Evolutionary conservation across 2,113 vertebrate species (phyloP).

Genomic region (Ammodramus savannarum): DNA sequence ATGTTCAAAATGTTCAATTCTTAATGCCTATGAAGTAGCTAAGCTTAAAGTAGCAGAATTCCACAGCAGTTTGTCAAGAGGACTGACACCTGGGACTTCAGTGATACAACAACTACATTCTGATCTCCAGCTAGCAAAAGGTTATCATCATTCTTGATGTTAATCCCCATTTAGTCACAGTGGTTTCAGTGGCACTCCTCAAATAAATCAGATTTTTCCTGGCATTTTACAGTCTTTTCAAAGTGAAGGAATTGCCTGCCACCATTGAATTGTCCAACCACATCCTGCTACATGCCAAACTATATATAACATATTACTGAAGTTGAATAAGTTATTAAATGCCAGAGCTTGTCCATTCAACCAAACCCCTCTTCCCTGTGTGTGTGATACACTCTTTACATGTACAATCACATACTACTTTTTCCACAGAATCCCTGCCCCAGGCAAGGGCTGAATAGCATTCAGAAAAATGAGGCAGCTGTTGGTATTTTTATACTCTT

Average conservation of each 20-base stretch:
- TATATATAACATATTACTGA: neutral
- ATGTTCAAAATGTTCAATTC: no score
- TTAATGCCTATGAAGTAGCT: neutral
- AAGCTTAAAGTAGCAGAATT: neutral
- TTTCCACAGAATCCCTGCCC: neutral
- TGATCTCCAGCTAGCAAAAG: neutral
- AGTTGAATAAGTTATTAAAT: neutral
- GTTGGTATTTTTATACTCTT: constrained; percentile 3
- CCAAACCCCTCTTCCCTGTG: neutral
- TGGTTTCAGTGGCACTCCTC: neutral
- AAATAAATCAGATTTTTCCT: neutral
- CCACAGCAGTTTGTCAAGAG: neutral
- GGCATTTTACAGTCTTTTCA: neutral
- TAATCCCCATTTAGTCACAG: neutral
- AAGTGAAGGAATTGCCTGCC: neutral
- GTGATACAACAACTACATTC: neutral
- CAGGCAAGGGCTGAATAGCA: neutral
- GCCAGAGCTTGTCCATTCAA: neutral
- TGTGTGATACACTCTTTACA: neutral
- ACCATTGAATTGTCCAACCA: neutral
- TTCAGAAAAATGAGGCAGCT: constrained; percentile 35
- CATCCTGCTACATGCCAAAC: neutral
- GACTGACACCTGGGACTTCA: neutral
- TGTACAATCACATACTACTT: neutral
- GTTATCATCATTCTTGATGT: neutral